Percentiles rank a stretch among this genome's conserved stretches.
These are phyloP conservation scores for Lasiommata megera DNA, from an alignment of 2,888 invertebrate species.

Conservation along the genomic window DNA sequence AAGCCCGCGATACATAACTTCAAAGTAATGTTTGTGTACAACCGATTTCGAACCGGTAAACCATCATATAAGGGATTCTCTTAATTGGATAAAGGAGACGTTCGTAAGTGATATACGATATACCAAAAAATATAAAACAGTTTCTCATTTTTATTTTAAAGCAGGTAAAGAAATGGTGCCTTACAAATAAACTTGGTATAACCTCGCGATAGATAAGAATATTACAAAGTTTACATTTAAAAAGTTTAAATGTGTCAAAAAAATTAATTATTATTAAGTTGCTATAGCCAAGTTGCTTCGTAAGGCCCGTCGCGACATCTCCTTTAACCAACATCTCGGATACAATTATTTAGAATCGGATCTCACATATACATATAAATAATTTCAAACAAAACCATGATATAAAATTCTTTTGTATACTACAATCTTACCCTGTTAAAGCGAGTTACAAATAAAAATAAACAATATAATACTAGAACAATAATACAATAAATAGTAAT, in stretches of 20 bases:
- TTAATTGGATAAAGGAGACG: not conserved
- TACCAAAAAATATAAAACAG: too few species aligned
- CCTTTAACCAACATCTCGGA: not conserved
- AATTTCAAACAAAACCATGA: constrained; percentile 15
- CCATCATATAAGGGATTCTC: not conserved
- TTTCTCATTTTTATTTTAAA: too few species aligned
- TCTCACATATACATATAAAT: not conserved
- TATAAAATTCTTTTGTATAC: constrained; percentile 13
- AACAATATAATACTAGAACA: constrained; percentile 17
- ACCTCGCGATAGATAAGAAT: too few species aligned
- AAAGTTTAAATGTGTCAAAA: too few species aligned
- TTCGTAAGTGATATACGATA: too few species aligned
- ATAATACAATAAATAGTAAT: constrained; percentile 21
- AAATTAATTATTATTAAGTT: too few species aligned
- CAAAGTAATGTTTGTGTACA: not conserved
- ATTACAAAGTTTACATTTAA: too few species aligned
- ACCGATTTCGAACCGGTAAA: not conserved
- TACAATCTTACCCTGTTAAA: constrained; percentile 27
- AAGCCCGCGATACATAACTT: too few species aligned
- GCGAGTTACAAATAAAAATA: constrained; percentile 20
- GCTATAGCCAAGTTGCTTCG: too few species aligned
- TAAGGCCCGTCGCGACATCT: too few species aligned
- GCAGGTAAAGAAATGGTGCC: too few species aligned
- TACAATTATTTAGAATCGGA: constrained; percentile 11
- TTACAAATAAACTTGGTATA: too few species aligned